Evolutionary conservation across 1,140 invertebrate genomes (phyloP), one percentile per base, ranked within the genome.

Genomic region (Lepidurus apus): DNA sequence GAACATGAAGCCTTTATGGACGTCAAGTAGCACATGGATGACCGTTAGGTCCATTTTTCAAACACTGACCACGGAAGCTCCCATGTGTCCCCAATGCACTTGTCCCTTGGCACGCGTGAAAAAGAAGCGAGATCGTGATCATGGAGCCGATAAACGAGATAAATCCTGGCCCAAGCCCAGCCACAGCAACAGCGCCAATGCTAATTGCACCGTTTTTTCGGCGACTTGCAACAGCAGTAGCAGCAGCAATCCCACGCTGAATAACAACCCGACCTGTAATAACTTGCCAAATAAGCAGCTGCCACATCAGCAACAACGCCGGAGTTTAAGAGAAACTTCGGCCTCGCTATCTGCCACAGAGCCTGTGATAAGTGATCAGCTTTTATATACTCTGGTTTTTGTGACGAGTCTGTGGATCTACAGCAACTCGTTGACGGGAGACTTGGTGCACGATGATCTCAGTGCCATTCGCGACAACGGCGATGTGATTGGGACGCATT

Each of bases 361-460:
- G 21, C 53, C 53, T 65, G 53, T 65, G 53, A 65, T 65, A 65
- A 65, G 53, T 65, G 53, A 65, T 65, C 53, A 65, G 53, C 53
- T 65, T 13, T 65, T 65, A 17, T 65, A 65, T 17, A 17, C 13
- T 13, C 8, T 65, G 9, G 53, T 65, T 7, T 65, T 65, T 65
- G 53, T 65, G 53, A 65, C 53, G 53, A 65, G 53, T 21, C 21
- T 65, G 53, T 65, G 53, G 53, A 65, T 90, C 80, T 95, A 95
- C 84, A 86, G 90, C 42, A 95, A 95, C 84, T 91, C 92, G 7
- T 86, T 95, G 74, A 86, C 87, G 44, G 94, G 94, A 78, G 93
- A 95, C 81, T 95, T 96, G 83, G 94, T 96, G 11, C 95, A 96
- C 87, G 95, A 96, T 85, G 94, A 96, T 83, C 90, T 95, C 80